These are phyloP conservation scores for Cyanoramphus novaezelandiae DNA, from an alignment of 2,113 vertebrate species.

Conservation along the genomic window DNA sequence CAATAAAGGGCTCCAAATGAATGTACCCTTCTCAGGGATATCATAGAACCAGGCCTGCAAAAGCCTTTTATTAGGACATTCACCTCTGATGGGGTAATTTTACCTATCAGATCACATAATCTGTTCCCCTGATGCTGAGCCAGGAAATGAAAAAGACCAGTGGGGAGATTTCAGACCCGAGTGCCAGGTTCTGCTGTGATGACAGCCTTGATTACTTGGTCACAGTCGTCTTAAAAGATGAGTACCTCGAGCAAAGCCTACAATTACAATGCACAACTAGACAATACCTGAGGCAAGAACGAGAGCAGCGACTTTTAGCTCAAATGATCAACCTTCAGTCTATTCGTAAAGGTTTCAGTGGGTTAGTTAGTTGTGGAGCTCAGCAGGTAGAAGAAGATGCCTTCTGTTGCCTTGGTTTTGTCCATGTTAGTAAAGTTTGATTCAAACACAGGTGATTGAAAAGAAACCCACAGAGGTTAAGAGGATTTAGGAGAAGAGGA, in stretches of 20 bases:
- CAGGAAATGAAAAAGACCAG: conserved; percentile 58
- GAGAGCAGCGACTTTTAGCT: neutral
- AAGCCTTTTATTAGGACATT: conserved; percentile 74
- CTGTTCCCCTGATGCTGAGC: conserved; percentile 58
- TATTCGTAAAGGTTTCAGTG: neutral
- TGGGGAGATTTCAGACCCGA: conserved; percentile 9
- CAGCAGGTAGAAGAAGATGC: neutral
- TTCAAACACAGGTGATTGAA: neutral
- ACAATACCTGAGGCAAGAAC: neutral
- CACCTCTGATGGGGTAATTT: conserved; percentile 70
- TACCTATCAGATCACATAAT: conserved; percentile 72
- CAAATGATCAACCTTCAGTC: neutral
- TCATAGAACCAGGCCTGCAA: conserved; percentile 66
- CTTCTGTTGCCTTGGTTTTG: neutral
- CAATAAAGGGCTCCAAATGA: conserved; percentile 32
- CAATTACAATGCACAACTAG: neutral
- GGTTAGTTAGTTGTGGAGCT: neutral
- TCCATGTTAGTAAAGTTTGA: neutral
- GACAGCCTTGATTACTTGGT: conserved; percentile 42
- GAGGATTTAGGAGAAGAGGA: conserved; percentile 44
- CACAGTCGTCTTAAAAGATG: neutral
- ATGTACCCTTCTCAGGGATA: conserved; percentile 78
- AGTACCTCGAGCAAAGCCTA: neutral
- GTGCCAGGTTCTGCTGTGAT: conserved; percentile 26
- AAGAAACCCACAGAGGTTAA: neutral